phyloP scores from a whole-genome alignment of 2,113 vertebrate species.

The Brachirus orientalis region DNA sequence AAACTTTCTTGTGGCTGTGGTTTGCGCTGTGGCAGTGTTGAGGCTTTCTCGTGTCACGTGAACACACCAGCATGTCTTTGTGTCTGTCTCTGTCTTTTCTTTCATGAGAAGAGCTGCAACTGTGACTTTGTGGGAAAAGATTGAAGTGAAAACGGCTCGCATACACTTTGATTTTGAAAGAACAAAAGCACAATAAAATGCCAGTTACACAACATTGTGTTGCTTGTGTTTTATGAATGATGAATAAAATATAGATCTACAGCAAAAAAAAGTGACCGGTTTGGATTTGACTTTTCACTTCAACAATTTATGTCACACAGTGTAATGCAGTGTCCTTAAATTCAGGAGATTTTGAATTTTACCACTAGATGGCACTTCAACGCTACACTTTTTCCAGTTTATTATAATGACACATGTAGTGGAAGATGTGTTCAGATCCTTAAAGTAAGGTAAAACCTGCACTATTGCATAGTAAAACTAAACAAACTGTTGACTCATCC shows the following conservation, averaged over 20 bases:
- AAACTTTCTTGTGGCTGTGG: constrained; percentile 39
- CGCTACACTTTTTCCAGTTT: not conserved
- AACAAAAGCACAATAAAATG: not conserved
- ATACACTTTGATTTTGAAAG: not conserved
- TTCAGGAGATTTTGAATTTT: not conserved
- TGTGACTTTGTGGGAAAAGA: not conserved
- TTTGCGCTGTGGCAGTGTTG: constrained; percentile 21
- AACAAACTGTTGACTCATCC: too few species aligned
- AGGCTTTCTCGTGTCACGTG: constrained; percentile 12
- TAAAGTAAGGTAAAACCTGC: too few species aligned
- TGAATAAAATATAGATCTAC: not conserved
- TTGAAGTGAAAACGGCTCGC: constrained; percentile 8
- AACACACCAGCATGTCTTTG: not conserved
- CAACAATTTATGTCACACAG: not conserved
- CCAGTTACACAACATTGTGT: not conserved
- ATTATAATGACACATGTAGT: not conserved
- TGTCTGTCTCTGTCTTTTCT: not conserved
- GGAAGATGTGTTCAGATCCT: too few species aligned
- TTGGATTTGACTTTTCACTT: not conserved
- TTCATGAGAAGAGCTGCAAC: not conserved
- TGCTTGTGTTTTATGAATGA: not conserved
- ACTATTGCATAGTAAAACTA: too few species aligned
- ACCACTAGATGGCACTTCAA: constrained; percentile 60
- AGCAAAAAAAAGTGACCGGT: not conserved
- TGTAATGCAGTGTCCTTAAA: not conserved